Conservation (phyloP, 2,113 vertebrate species). For the Aplodontia rufa region DNA sequence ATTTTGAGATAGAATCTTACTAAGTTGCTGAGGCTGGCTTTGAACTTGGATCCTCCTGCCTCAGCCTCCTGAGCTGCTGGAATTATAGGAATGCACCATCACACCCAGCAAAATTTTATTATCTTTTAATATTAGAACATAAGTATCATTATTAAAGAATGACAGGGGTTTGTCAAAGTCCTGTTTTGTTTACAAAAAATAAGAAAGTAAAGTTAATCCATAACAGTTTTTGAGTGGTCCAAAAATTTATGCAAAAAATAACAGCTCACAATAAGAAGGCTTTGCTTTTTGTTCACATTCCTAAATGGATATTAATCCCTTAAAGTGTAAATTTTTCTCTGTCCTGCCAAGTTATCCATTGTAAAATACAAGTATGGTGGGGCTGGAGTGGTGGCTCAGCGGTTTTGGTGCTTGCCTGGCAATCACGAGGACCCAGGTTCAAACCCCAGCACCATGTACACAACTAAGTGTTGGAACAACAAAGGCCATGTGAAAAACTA, state of each 20-base stretch:
- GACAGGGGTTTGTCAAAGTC: neutral
- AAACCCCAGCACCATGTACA: no score
- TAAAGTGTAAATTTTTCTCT: neutral
- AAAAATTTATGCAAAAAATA: constrained; percentile 20
- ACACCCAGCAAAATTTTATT: neutral
- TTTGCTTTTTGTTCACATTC: neutral
- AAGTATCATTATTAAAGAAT: neutral
- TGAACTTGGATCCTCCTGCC: no score
- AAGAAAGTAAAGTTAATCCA: constrained; percentile 16
- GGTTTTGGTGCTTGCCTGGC: no score
- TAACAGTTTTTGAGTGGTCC: constrained; percentile 28
- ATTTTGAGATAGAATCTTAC: no score
- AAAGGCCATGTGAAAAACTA: no score
- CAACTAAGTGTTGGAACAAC: no score
- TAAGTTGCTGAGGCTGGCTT: no score
- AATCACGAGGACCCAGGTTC: no score
- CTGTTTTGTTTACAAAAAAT: neutral
- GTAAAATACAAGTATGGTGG: no score
- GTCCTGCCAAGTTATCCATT: constrained; percentile 24
- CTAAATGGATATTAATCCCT: constrained; percentile 29
- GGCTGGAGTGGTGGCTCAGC: no score
- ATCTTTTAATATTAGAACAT: neutral
- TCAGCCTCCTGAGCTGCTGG: no score
- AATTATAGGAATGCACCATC: no score
- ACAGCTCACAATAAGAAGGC: neutral